phyloP scores from a whole-genome alignment of 1,140 invertebrate species.

The Mamestra configurata region DNA sequence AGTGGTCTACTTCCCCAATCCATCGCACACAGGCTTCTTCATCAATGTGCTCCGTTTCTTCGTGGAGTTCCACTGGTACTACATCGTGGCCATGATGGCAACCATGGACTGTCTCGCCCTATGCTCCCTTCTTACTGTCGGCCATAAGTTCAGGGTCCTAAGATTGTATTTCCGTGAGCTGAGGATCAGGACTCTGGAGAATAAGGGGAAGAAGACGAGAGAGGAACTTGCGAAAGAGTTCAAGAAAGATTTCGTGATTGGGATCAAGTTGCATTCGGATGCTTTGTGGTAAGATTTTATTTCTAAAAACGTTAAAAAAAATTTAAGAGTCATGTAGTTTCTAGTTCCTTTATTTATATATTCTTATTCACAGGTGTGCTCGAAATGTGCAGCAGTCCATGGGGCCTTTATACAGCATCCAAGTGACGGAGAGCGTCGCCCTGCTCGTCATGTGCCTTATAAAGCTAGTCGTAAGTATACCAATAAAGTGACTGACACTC shows the following conservation, averaged over 20 bases:
- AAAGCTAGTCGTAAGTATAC: slow-evolving; percentile 66
- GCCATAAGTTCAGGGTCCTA: slow-evolving; percentile 65
- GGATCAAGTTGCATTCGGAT: slow-evolving; percentile 67
- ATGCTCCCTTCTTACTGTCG: slow-evolving; percentile 60
- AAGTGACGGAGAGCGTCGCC: slow-evolving; percentile 66
- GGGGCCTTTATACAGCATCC: slow-evolving; percentile 68
- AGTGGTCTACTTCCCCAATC: slow-evolving; percentile 62
- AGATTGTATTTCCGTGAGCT: slow-evolving; percentile 62
- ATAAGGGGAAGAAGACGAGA: slow-evolving; percentile 3
- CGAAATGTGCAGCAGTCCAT: slow-evolving; percentile 64
- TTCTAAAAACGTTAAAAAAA: background rate
- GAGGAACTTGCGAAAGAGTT: slow-evolving; percentile 52
- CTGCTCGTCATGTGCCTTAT: slow-evolving; percentile 66
- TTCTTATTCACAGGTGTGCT: slow-evolving; percentile 74
- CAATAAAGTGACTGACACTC: no score
- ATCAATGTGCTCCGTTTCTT: slow-evolving; percentile 63
- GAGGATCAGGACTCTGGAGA: slow-evolving; percentile 48
- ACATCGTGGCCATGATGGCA: slow-evolving; percentile 64
- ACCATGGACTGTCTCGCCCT: slow-evolving; percentile 60
- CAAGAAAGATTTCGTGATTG: slow-evolving; percentile 61
- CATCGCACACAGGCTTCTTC: slow-evolving; percentile 54
- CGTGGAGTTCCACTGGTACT: slow-evolving; percentile 67
- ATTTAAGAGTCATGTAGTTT: no score
- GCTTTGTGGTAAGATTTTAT: slow-evolving; percentile 58
- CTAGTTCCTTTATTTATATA: no score